Evolutionary conservation across 2,113 vertebrate species (phyloP).

Genomic region (Triplophysa rosa): DNA sequence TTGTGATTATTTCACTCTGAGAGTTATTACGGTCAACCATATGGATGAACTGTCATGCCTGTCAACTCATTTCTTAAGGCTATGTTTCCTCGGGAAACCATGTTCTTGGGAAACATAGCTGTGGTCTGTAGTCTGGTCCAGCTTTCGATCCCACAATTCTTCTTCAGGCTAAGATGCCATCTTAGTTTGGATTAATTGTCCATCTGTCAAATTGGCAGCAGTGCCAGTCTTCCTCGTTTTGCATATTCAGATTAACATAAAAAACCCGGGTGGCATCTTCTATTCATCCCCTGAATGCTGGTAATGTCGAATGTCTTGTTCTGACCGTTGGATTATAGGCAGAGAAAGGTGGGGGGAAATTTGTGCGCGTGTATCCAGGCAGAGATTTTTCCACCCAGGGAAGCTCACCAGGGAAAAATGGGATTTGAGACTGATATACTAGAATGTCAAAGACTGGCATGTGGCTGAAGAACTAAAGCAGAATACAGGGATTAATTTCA

Average conservation of each 20-base stretch:
- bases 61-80: slow-evolving; percentile 44
- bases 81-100: slow-evolving; percentile 8
- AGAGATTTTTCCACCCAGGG: slow-evolving; percentile 23
- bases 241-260: slow-evolving; percentile 69
- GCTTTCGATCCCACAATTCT: slow-evolving; percentile 65
- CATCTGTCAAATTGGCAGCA: slow-evolving; percentile 76
- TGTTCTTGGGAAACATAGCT: slow-evolving; percentile 37
- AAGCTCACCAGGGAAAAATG: slow-evolving; percentile 29
- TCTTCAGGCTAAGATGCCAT: slow-evolving; percentile 75
- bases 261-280: slow-evolving; percentile 56
- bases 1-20: slow-evolving; percentile 38
- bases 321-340: slow-evolving; percentile 39
- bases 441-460: slow-evolving; percentile 19
- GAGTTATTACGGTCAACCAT: slow-evolving; percentile 41
- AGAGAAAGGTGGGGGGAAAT: neutral
- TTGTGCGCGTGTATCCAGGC: slow-evolving; percentile 30
- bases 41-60: slow-evolving; percentile 42
- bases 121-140: slow-evolving; percentile 47
- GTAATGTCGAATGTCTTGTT: slow-evolving; percentile 39
- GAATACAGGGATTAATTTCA: slow-evolving; percentile 41
- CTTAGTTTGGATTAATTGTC: slow-evolving; percentile 77
- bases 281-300: slow-evolving; percentile 1
- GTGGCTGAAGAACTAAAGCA: neutral
- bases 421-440: slow-evolving; percentile 16
- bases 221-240: slow-evolving; percentile 44